Base-by-base conservation (phyloP, 2,113 vertebrate species). In the Pseudorhombus dupliciocellatus region DNA sequence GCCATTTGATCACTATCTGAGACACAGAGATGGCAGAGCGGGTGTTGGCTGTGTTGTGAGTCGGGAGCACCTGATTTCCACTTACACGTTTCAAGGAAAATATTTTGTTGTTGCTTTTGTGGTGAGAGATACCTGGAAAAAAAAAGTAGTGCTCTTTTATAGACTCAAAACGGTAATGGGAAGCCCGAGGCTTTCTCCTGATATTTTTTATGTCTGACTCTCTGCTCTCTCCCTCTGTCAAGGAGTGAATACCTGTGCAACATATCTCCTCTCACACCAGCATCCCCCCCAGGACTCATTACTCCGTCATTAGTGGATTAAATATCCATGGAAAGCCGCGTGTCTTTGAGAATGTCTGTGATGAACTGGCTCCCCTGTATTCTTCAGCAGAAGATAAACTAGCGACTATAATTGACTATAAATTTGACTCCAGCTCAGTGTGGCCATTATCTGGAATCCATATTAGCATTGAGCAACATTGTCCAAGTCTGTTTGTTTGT, bases 1-100 rank as follows among this genome's bases (percentile, higher is more conserved):
- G 60, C 76, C 57, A 61, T 66, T 73, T 73, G 75, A 88, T 89
- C 52, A 8, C 54, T 82, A 80, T 86, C 77, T 81, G 24, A 75
- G 79, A 61, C 60, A 30, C 18, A 40, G 65, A 56, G 71, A 70
- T 46, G 16, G 46, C 42, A 54, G 51, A 42, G 52, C 50, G 57
- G 48, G 55, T 75, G 69, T 83, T 65, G 54, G n/a, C 25, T 63
- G 31, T 34, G 2, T 34, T 18, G 44, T 61, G 26, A 56, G 44
- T 57, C 66, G 54, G 22, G 18, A 40, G 40, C 56, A n/a, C 59
- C 68, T 40, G 64, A 69, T 80, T 86, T 76, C 46, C 62, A 46
- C 59, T 54, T 59, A 4, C n/a, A n/a, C 34, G 40, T 44, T 52
- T 5, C 42, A 22, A 55, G n/a, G 57, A 65, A 65, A 50, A 71